Evolutionary conservation across 2,113 vertebrate species (phyloP).

Genomic region (Bucco capensis): DNA sequence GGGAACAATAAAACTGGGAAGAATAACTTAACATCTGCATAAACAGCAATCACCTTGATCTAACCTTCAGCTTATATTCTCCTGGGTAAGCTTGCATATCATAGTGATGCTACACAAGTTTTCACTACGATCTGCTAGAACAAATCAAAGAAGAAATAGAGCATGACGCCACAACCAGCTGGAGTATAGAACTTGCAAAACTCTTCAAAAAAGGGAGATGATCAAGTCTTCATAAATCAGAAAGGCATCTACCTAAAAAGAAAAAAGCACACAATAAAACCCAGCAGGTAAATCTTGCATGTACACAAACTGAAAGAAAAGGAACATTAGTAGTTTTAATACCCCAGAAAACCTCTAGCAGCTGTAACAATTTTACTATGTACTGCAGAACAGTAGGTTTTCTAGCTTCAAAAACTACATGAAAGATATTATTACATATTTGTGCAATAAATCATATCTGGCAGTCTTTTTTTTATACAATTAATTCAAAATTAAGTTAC

Average conservation of each 20-base stretch:
- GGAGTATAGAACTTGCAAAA: background rate
- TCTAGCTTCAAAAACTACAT: background rate
- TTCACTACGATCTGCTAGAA: background rate
- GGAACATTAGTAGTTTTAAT: background rate
- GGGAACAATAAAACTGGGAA: background rate
- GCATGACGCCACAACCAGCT: background rate
- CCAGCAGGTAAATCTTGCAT: background rate
- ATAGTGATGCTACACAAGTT: background rate
- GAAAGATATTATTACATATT: background rate
- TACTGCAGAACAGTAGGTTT: background rate
- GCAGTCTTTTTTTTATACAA: no score
- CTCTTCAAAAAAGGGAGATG: background rate
- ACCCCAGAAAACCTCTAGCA: background rate
- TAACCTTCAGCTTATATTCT: background rate
- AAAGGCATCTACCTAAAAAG: background rate
- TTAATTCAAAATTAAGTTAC: background rate
- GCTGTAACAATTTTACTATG: background rate
- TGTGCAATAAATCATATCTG: background rate
- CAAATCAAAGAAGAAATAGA: background rate
- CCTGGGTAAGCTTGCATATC: background rate
- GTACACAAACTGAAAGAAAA: background rate
- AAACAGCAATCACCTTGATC: background rate
- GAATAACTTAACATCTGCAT: background rate
- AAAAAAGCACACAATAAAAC: background rate
- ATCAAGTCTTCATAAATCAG: background rate